Base-by-base conservation (phyloP, 2,888 invertebrate genomes). In the Pollenia angustigena region DNA sequence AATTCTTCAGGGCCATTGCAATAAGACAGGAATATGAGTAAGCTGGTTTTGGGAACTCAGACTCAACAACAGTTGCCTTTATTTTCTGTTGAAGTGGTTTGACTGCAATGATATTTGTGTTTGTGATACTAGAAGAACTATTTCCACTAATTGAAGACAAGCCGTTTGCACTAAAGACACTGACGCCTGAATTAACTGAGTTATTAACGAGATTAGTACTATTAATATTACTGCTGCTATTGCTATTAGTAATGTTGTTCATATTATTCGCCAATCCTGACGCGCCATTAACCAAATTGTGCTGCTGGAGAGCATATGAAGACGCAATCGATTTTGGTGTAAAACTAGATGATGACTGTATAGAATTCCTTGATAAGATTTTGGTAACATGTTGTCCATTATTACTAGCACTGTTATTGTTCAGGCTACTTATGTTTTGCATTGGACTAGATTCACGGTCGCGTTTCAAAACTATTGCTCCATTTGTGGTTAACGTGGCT, bases 21-120 rank as follows among this genome's bases (percentile, higher is more conserved):
- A 99, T 99, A 88, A 99, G 95, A 94, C 99, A 99, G 84, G 98
- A 98, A 93, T 99, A 99, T 14, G 99, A 99, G 94, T 99, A 99
- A 4, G 98, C 97, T 7, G 99, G 99, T 93, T 99, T 99, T 0
- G 99, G 99, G 91, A 96, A 99, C 66, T 95, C 95, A 83, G 90
- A 91, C 79, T 91, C 92, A 44, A 91, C 87, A 8, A 90, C 86
- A 2, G 90, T 88, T 18, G 78, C 42, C 68, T 92, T 92, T 4
- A 90, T 86, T 81, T 92, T 92, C 66, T 91, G 91, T 52, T 90
- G 91, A 76, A 91, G 81, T n/a, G 91, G 89, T 74, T 92, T 92
- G 0, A 91, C 90, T 23, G 89, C 88, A 11, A 89, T 88, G 8
- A 89, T 86, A 74, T 81, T 87, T 64, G 88, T 58, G n/a, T 48